phyloP scores from a whole-genome alignment of 2,797 vertebrate species.

The Natrix natrix region DNA sequence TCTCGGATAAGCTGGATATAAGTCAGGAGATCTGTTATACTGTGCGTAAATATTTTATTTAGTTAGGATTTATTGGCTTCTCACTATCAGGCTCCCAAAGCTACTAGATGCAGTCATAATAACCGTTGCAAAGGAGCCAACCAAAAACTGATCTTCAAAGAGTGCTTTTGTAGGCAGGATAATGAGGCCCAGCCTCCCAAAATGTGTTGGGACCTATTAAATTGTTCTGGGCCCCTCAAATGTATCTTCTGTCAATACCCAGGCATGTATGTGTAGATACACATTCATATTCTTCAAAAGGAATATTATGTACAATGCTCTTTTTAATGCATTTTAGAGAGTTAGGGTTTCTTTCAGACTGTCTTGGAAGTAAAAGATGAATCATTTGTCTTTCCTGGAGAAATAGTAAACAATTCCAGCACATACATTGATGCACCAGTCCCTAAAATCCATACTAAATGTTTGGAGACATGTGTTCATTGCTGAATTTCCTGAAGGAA shows the following conservation, averaged over 20 bases:
- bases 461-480: background rate
- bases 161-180: background rate
- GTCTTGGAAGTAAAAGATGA: background rate
- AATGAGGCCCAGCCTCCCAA: background rate
- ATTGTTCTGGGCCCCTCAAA: background rate
- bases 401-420: background rate
- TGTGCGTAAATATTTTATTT: background rate
- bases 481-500: background rate
- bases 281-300: background rate
- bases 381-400: background rate
- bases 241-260: background rate
- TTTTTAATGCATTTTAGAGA: background rate
- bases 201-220: background rate
- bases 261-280: background rate
- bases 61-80: background rate
- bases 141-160: background rate
- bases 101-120: accelerated
- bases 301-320: background rate
- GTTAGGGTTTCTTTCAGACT: background rate
- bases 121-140: accelerated
- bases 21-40: conserved; percentile 4
- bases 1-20: background rate
- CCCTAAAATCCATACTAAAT: background rate
- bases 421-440: background rate
- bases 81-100: background rate